Conservation (phyloP, 2,797 vertebrate genomes). For the Geotrypetes seraphini region DNA sequence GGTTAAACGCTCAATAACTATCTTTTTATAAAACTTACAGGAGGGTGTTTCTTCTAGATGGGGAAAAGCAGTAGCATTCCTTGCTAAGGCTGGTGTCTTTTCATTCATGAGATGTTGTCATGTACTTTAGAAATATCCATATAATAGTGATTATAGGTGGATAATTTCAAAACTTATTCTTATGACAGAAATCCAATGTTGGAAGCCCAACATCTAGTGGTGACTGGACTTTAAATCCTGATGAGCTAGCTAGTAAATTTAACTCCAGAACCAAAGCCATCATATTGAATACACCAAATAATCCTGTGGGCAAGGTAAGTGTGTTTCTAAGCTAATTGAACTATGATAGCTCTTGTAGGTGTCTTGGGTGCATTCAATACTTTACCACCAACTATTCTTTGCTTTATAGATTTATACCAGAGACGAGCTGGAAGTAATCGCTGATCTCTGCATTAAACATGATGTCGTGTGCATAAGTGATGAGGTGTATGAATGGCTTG, state of each 20-base stretch:
- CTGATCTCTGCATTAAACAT: conserved; percentile 84
- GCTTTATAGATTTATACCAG: conserved; percentile 66
- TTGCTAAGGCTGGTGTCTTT: too few relatives aligned
- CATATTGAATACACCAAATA: conserved; percentile 89
- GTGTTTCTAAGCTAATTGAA: not conserved
- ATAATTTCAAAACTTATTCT: conserved; percentile 12
- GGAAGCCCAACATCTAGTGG: conserved; percentile 57
- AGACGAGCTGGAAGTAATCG: conserved; percentile 80
- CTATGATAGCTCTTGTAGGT: not conserved
- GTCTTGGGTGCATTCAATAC: conserved; percentile 3
- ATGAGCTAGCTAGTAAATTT: conserved; percentile 85
- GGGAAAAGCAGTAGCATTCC: too few relatives aligned
- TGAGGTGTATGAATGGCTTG: conserved; percentile 94
- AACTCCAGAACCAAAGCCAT: conserved; percentile 88
- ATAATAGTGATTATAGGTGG: conserved; percentile 3
- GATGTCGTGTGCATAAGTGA: conserved; percentile 89
- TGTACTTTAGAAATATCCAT: too few relatives aligned
- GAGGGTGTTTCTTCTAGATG: too few relatives aligned
- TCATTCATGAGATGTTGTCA: conserved; percentile 1
- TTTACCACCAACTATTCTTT: conserved; percentile 7
- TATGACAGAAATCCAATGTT: conserved; percentile 54
- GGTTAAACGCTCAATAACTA: too few relatives aligned
- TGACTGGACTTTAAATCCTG: conserved; percentile 77
- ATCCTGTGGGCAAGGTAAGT: conserved; percentile 83
- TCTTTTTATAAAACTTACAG: too few relatives aligned